These are phyloP conservation scores for Pachypanchax playfairii DNA, from an alignment of 2,113 vertebrate species.

Conservation along the genomic window DNA sequence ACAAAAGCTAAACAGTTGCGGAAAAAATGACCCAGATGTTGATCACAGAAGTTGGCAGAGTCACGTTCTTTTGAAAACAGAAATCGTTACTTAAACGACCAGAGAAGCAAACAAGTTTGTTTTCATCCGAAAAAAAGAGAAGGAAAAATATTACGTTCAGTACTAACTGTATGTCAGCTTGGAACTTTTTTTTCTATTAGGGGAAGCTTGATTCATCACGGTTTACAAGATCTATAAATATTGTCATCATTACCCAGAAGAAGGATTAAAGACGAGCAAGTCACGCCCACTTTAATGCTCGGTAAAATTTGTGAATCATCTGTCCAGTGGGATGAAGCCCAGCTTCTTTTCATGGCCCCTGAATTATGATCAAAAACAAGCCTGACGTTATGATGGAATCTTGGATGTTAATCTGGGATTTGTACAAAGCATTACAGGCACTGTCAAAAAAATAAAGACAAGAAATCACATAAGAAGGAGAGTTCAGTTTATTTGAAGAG, in stretches of 20 bases:
- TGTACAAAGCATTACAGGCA: conserved; percentile 1
- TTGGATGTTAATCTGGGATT: conserved; percentile 6
- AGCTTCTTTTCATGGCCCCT: conserved; percentile 12
- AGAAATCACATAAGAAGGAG: neutral
- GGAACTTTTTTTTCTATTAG: conserved; percentile 41
- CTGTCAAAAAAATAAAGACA: neutral
- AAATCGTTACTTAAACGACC: conserved; percentile 71
- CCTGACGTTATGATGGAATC: conserved; percentile 1
- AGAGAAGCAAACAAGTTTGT: conserved; percentile 70
- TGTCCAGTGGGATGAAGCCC: conserved; percentile 31
- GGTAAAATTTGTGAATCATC: conserved; percentile 64
- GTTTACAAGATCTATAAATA: conserved; percentile 77
- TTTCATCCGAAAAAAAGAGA: conserved; percentile 50
- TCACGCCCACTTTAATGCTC: conserved; percentile 58
- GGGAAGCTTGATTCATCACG: conserved; percentile 69
- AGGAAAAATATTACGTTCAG: conserved; percentile 23
- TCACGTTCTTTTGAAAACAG: conserved; percentile 63
- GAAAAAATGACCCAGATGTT: conserved; percentile 69
- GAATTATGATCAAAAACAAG: conserved; percentile 25
- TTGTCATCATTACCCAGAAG: conserved; percentile 68
- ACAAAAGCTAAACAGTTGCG: conserved; percentile 47
- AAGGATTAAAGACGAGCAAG: conserved; percentile 52
- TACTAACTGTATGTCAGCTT: conserved; percentile 53
- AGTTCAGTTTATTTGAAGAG: neutral
- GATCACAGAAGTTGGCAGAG: conserved; percentile 61